Evolutionary conservation across 2,888 invertebrate species (phyloP).

Genomic region (Autographa pulchrina): DNA sequence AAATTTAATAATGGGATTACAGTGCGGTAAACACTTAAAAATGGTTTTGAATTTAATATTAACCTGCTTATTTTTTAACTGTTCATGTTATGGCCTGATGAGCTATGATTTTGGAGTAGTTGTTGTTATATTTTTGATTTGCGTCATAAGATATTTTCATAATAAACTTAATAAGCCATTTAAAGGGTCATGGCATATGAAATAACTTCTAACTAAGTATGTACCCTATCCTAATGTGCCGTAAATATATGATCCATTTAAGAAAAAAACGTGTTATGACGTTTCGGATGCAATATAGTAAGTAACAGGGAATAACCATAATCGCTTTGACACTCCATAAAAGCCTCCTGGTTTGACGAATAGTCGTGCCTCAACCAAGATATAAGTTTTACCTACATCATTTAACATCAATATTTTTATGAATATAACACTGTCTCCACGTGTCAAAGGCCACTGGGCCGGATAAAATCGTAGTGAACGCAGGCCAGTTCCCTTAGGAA

Average conservation of each 20-base stretch:
- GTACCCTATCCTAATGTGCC: no score
- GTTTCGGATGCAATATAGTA: background rate
- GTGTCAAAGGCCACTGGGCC: slow-evolving; percentile 19
- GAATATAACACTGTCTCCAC: background rate
- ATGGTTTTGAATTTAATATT: background rate
- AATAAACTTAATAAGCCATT: no score
- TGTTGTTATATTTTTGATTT: no score
- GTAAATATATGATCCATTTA: no score
- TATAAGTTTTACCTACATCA: background rate
- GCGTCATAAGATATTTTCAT: no score
- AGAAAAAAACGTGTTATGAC: background rate
- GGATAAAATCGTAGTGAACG: slow-evolving; percentile 36
- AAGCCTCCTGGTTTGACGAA: background rate
- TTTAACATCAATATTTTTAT: slow-evolving; percentile 20
- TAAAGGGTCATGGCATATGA: no score
- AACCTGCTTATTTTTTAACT: background rate
- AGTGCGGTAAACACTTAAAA: background rate
- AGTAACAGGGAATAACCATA: background rate
- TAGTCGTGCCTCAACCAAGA: background rate
- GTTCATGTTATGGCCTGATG: background rate
- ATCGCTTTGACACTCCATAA: background rate
- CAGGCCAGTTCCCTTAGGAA: slow-evolving; percentile 42
- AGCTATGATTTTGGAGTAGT: background rate
- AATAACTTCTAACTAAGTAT: no score
- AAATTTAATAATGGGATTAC: slow-evolving; percentile 2